Evolutionary conservation across 2,888 invertebrate genomes (phyloP), one percentile per base, ranked within the genome.

Genomic region (Chromoteleia sp.): DNA sequence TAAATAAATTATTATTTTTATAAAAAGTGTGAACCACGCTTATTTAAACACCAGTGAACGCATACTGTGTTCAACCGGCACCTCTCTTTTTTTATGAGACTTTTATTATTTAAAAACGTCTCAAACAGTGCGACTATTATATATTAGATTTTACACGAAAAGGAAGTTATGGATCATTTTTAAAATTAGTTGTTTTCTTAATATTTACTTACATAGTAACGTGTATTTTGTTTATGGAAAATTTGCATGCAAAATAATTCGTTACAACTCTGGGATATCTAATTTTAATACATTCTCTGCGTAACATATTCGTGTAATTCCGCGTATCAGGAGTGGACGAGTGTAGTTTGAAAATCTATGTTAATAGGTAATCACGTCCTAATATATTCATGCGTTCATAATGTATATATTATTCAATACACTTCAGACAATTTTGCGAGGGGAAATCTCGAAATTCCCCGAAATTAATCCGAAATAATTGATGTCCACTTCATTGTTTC

Each of bases 361-460:
- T 65, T 65, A 52, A 65, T 65, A 65, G 36, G 36, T 65, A 65
- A 65, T 65, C 52, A 50, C 10, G 52, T 52, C 12, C 52, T 65
- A 25, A 52, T 52, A 41, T 65, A 29, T 65, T 65, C 65, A 52
- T 39, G 17, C 19, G 48, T 43, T 68, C 33, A 68, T 68, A 68
- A 54, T 54, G 14, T 36, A 56, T 68, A 43, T 43, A 68, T 43
- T 67, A 63, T 63, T 50, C 25, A 67, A 52, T 29, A 52, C n/a
- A n/a, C 33, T 63, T 63, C 36, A 6, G 14, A 63, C 33, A 63
- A 50, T 48, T 48, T 63, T 12, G 14, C 19, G 12, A 33, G 14
- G 6, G 10, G 36, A 12, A 48, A 63, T 48, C 36, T 48, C 10
- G 12, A 30, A 15, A 50, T 63, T 63, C 12, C 50, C 50, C 48